Evolutionary conservation across 2,888 invertebrate species (phyloP).

Genomic region (Callyntrura sp.): DNA sequence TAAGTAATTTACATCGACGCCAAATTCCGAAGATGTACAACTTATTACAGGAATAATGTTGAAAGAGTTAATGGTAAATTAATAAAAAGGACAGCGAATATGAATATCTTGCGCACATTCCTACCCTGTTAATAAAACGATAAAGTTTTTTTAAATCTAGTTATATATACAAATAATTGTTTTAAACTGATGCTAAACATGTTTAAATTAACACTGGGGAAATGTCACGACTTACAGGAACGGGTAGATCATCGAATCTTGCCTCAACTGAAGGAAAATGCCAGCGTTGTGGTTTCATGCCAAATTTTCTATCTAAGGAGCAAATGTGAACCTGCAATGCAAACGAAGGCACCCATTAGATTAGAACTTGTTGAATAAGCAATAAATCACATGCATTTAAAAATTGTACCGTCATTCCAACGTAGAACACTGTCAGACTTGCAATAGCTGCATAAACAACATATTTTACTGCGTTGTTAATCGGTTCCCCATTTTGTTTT

Average conservation of each 20-base stretch:
- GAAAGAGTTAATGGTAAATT: slow-evolving; percentile 65
- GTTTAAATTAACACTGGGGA: too few species aligned
- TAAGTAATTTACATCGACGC: too few species aligned
- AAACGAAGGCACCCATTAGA: too few species aligned
- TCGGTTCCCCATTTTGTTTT: background rate
- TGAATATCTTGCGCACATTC: slow-evolving; percentile 50
- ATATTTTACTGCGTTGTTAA: slow-evolving; percentile 38
- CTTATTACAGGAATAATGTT: slow-evolving; percentile 59
- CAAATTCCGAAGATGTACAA: too few species aligned
- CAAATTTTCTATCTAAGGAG: slow-evolving; percentile 61
- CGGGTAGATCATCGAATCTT: slow-evolving; percentile 70
- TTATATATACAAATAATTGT: background rate
- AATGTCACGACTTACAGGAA: slow-evolving; percentile 70
- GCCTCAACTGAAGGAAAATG: slow-evolving; percentile 72
- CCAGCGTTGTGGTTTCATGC: slow-evolving; percentile 69
- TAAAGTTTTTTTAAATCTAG: too few species aligned
- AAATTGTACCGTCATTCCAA: slow-evolving; percentile 75
- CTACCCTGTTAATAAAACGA: slow-evolving; percentile 54
- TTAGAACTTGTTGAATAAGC: too few species aligned
- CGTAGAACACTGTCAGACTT: slow-evolving; percentile 63
- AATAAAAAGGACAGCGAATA: slow-evolving; percentile 47
- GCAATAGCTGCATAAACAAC: slow-evolving; percentile 47
- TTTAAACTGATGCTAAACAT: too few species aligned
- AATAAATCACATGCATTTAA: too few species aligned
- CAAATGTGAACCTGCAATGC: slow-evolving; percentile 70